These are phyloP conservation scores for Hormiphora californensis DNA, from an alignment of 37 sponge, comb jelly and placozoan genomes.

Conservation along the genomic window DNA sequence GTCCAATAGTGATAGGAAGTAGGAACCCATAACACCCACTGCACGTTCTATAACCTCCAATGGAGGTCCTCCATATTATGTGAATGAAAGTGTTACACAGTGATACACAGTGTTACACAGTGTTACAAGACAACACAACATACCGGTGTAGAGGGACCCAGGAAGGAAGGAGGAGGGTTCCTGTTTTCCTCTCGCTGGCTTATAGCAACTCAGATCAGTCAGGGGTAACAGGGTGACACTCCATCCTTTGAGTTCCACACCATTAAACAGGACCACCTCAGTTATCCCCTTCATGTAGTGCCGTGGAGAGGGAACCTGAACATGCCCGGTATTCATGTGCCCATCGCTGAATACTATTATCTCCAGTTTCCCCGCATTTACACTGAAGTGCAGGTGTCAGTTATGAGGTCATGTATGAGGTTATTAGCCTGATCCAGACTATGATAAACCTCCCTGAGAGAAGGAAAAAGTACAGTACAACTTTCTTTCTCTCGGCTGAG, in stretches of 20 bases:
- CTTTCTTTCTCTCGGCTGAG: too few species aligned
- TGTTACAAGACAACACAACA: too few species aligned
- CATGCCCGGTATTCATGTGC: conserved; percentile 43
- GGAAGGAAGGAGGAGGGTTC: conserved; percentile 1
- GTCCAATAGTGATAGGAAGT: too few species aligned
- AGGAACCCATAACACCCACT: too few species aligned
- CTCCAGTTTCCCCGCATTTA: background rate
- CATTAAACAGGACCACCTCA: background rate
- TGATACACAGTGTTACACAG: too few species aligned
- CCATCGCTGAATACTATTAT: conserved; percentile 42
- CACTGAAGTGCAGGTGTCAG: background rate
- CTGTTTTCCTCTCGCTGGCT: too few species aligned
- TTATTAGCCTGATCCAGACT: too few species aligned
- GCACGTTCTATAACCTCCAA: too few species aligned
- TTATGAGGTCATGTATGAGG: background rate
- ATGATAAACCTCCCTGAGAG: too few species aligned
- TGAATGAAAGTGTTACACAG: too few species aligned
- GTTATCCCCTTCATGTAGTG: conserved; percentile 50
- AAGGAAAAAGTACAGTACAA: too few species aligned
- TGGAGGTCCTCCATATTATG: too few species aligned
- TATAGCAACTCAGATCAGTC: background rate
- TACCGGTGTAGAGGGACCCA: conserved; percentile 11
- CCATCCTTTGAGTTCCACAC: background rate
- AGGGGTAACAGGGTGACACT: conserved; percentile 12
- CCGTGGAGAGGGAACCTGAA: background rate